Evolutionary conservation across 2,113 vertebrate genomes (phyloP), one percentile per base, ranked within the genome.

Genomic region (Paradoxurus hermaphroditus): DNA sequence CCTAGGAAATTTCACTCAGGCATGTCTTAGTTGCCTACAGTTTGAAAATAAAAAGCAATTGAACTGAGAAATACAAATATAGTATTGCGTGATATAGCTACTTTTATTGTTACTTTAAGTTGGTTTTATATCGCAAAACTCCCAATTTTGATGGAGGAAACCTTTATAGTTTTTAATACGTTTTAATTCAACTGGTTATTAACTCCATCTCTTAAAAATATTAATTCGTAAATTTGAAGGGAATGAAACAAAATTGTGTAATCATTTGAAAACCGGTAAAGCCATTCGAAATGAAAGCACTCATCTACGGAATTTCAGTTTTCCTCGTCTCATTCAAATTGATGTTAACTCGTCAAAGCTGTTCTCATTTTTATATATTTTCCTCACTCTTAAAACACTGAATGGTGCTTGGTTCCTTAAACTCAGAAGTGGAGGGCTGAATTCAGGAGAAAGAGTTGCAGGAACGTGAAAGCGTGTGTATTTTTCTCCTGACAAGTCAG

Each of bases 21-120:
- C 70, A 63, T 83, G 67, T 82, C 90, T 90, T 79, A 96, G 83
- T 92, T 96, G 92, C 73, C 67, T 78, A 97, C 41, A 94, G 72
- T 94, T 95, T 91, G 94, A 97, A 98, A 97, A 97, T 96, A 96
- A 97, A 98, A 96, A 96, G 92, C 92, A 97, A 94, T 96, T 97
- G 95, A 93, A 91, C 90, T 86, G 67, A 94, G 95, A 96, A 97
- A 94, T 89, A 86, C 81, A 95, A 96, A 97, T 94, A 95, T 56
- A 86, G 44, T 44, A 70, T 92, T 94, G 87, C 25, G 53, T 7
- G n/a, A 92, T 95, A 92, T 77, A 96, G 72, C 78, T 91, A 94
- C 95, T 97, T 98, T 98, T 97, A 97, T 97, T 91, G 77, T 91
- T 91, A 96, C 85, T 90, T 63, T 73, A 91, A 97, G 86, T 93